phyloP scores from a whole-genome alignment of 2,113 vertebrate genomes.

The Neopipo cinnamomea region DNA sequence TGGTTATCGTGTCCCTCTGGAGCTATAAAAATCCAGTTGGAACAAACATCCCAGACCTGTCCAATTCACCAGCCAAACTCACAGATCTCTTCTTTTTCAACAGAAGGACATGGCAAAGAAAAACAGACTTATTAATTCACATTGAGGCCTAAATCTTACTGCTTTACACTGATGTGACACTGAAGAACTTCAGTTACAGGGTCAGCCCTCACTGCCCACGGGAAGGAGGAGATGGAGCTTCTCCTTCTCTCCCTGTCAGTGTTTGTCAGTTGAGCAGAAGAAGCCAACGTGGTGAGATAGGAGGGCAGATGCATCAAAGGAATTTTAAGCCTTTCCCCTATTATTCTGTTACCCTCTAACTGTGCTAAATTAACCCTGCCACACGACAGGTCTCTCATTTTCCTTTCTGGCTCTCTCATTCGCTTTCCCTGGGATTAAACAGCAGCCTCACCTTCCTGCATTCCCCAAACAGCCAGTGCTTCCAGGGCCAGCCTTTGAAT shows the following conservation, averaged over 20 bases:
- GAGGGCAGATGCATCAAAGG: not conserved
- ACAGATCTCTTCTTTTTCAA: not conserved
- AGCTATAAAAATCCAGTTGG: not conserved
- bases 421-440: not conserved
- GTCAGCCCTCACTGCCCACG: rapidly evolving
- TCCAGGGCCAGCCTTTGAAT: not conserved
- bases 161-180: not conserved
- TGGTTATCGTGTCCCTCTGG: not conserved
- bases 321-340: not conserved
- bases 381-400: not conserved
- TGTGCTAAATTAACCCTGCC: not conserved
- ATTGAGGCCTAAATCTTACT: not conserved
- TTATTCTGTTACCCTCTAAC: not conserved
- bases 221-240: not conserved
- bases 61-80: not conserved
- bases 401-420: not conserved
- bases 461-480: not conserved
- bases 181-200: not conserved
- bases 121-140: not conserved
- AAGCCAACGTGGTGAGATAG: rapidly evolving
- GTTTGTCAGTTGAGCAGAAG: not conserved
- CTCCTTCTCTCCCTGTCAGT: not conserved
- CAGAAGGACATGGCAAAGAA: not conserved
- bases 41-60: not conserved
- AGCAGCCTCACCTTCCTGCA: conserved; percentile 10